Evolutionary conservation across 2,113 vertebrate species (phyloP).

Genomic region (Trematomus loennbergii): DNA sequence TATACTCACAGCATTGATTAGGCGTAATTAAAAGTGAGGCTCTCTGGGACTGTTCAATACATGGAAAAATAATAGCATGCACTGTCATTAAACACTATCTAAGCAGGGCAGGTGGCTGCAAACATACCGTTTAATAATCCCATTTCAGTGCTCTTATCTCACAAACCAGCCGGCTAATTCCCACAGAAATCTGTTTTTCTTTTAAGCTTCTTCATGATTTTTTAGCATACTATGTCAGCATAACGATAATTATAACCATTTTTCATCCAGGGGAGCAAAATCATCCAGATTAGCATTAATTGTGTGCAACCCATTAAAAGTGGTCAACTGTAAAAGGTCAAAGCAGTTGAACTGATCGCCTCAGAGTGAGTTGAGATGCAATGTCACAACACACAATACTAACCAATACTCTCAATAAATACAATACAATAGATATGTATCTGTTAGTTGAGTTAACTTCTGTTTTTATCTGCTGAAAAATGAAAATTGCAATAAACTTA

Average conservation of each 20-base stretch:
- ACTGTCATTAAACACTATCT: conserved; percentile 60
- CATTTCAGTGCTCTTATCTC: conserved; percentile 40
- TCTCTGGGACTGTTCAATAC: conserved; percentile 75
- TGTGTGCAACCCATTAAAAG: conserved; percentile 3
- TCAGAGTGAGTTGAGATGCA: conserved; percentile 41
- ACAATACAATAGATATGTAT: conserved; percentile 34
- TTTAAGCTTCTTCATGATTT: background rate
- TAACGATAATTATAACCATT: background rate
- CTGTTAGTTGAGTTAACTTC: conserved; percentile 45
- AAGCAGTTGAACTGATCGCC: background rate
- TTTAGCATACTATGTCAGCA: background rate
- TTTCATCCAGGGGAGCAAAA: background rate
- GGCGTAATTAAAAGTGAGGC: conserved; percentile 75
- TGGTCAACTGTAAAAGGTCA: conserved; percentile 13
- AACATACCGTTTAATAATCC: conserved; percentile 39
- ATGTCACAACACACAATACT: conserved; percentile 36
- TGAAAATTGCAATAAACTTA: conserved; percentile 65
- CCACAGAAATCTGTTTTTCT: conserved; percentile 20
- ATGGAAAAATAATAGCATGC: conserved; percentile 69
- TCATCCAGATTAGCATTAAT: background rate
- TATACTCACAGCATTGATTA: conserved; percentile 69
- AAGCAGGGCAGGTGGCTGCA: conserved; percentile 49
- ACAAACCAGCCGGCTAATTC: conserved; percentile 36
- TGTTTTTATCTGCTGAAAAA: conserved; percentile 58
- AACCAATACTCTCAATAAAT: conserved; percentile 12